phyloP scores from a whole-genome alignment of 2,113 vertebrate genomes.

The Opisthocomus hoazin region DNA sequence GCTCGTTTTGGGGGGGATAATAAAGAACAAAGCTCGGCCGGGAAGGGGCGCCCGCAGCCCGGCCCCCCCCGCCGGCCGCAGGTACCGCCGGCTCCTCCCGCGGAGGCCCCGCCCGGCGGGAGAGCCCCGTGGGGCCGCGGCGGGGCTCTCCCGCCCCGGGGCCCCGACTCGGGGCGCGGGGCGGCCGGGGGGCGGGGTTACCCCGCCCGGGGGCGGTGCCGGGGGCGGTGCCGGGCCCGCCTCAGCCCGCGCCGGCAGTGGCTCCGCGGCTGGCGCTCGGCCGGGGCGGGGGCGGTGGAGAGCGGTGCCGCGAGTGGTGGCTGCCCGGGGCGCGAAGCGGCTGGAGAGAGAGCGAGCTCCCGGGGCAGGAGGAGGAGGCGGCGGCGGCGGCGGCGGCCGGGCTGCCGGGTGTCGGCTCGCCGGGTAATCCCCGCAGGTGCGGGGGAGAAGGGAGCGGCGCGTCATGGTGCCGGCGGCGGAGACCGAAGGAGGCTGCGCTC shows the following conservation, averaged over 20 bases:
- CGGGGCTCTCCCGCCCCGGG: rapidly evolving
- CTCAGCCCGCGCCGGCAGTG: not conserved
- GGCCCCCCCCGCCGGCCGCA: no score
- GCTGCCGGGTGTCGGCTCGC: not conserved
- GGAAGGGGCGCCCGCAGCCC: not conserved
- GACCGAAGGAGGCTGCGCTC: not conserved
- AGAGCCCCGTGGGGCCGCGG: rapidly evolving
- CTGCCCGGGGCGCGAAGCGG: not conserved
- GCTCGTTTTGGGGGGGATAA: not conserved
- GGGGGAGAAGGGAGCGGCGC: slow-evolving; percentile 27
- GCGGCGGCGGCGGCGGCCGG: not conserved
- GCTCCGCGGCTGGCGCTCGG: not conserved
- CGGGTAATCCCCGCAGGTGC: not conserved
- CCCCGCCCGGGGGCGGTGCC: not conserved
- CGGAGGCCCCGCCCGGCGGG: no score
- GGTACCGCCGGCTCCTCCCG: no score
- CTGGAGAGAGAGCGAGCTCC: not conserved
- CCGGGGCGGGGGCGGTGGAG: not conserved
- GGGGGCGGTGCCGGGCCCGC: not conserved
- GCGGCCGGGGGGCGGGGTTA: rapidly evolving
- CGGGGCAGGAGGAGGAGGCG: not conserved
- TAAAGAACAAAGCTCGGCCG: not conserved
- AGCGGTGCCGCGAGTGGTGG: slow-evolving; percentile 25
- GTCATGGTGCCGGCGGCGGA: slow-evolving; percentile 16
- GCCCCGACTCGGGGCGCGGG: not conserved